Evolutionary conservation across 2,113 vertebrate species (phyloP), one percentile per base, ranked within the genome.

Genomic region (Ardeotis arabs): DNA sequence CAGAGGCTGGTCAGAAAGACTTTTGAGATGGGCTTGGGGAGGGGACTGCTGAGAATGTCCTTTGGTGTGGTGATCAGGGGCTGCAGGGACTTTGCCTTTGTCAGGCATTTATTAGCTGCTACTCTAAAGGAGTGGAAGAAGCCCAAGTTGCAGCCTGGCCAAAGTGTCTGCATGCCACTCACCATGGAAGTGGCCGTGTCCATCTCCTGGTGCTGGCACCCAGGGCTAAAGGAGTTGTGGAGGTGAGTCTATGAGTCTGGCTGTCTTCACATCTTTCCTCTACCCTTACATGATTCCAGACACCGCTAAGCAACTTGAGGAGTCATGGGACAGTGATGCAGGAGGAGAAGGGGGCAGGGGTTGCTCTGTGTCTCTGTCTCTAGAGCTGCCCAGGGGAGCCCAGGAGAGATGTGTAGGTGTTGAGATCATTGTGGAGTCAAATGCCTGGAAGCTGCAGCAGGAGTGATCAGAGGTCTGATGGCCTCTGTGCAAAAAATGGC

Each of bases 371-470:
- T 72, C 69, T 87, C 59, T 90, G 79, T 92, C 86, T 62, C 53
- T 31, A 29, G 64, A 84, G 80, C 41, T 94, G 92, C 66, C 35
- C 10, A 4, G 41, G 70, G 59, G 55, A 80, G 83, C 77, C 70
- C 79, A 29, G 68, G 41, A 85, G 72, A 90, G 77, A 90, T 22
- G 31, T 83, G 81, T 90, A 52, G 25, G 23, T 47, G 49, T 72
- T 94, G 84, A 94, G 68, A 94, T 87, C 76, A 73, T 79, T 44
- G 85, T 62, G 45, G 37, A 90, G 53, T 47, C 69, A 72, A 89
- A 75, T 72, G 84, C 64, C 74, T 96, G 74, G 64, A 87, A 91
- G 64, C 15, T 77, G 79, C 82, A 95, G 90, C 66, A 79, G 53
- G 74, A 80, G 10, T 15, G 45, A 67, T 86, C 72, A 79, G 76